Evolutionary conservation across 1,140 invertebrate genomes (phyloP), one percentile per base, ranked within the genome.

Genomic region (Meteorus sp.): DNA sequence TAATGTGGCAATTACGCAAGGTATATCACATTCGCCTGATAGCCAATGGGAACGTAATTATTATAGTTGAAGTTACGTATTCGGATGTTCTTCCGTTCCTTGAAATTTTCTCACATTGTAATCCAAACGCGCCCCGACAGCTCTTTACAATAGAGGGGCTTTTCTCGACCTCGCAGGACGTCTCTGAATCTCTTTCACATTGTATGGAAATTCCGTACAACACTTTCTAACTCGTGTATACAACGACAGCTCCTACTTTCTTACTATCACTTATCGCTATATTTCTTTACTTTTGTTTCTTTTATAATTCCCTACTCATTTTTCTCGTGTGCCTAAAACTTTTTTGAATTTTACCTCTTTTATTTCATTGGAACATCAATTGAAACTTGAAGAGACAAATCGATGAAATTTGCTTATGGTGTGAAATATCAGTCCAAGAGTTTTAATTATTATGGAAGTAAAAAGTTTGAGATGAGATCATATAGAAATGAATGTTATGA

Each of bases 81-180:
- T 77, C 72, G 73, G 75, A 74, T 73, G 73, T 70, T 77, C 67
- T 76, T 75, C 71, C 71, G 73, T 61, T 69, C 59, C 62, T 64
- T 47, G 37, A 56, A 63, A 71, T 68, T 62, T 73, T 73, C 72
- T 72, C 73, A 73, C 73, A 72, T 73, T 72, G 68, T 69, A 67
- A 69, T 52, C 15, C 35, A 7, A 33, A 39, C 35, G 13, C 8
- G 8, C 35, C 13, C 35, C 8, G 13, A 39, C 35, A 13, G 15
- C 8, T 39, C 8, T 13, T 7, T n/a, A 39, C 8, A 39, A 39
- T 39, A n/a, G n/a, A n/a, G n/a, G n/a, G 13, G 35, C 35, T 39
- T 39, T 39, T 39, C 35, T 39, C 15, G 35, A 13, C 35, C 35
- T 39, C 35, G 15, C 8, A 11, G 15, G 8, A 11, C 35, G 35